phyloP scores from a whole-genome alignment of 1,140 invertebrate species.

The Trichomalopsis sarcophagae region DNA sequence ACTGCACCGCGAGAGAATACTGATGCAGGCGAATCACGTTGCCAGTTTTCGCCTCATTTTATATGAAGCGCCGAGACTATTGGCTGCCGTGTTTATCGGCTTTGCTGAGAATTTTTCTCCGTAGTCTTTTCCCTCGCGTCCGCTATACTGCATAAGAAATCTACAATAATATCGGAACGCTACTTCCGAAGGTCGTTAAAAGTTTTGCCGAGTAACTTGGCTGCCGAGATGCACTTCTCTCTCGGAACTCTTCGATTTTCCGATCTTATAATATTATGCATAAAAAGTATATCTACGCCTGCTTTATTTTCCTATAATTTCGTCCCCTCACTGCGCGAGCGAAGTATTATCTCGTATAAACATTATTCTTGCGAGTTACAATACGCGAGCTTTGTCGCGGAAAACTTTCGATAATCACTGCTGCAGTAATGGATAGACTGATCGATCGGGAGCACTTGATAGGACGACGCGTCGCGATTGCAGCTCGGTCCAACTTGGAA shows the following conservation, averaged over 20 bases:
- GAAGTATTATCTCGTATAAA: too few relatives aligned
- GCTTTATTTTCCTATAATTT: too few relatives aligned
- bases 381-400: too few relatives aligned
- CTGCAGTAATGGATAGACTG: neutral
- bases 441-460: neutral
- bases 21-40: neutral
- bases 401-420: too few relatives aligned
- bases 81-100: neutral
- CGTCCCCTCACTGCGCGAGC: too few relatives aligned
- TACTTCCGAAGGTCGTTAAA: neutral
- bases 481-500: conserved; percentile 46
- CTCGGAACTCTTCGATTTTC: neutral
- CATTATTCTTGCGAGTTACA: too few relatives aligned
- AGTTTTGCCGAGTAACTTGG: neutral
- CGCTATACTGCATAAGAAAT: neutral
- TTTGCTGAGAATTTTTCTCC: neutral
- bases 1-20: neutral
- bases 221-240: neutral
- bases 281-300: too few relatives aligned
- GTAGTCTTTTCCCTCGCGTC: neutral
- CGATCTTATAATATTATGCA: neutral
- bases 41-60: neutral
- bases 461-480: neutral
- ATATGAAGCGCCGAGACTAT: neutral
- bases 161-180: neutral